Percentiles rank a stretch among this genome's conserved stretches.
Evolutionary conservation across 2,113 vertebrate species (phyloP).

Genomic region (Eurypyga helias): DNA sequence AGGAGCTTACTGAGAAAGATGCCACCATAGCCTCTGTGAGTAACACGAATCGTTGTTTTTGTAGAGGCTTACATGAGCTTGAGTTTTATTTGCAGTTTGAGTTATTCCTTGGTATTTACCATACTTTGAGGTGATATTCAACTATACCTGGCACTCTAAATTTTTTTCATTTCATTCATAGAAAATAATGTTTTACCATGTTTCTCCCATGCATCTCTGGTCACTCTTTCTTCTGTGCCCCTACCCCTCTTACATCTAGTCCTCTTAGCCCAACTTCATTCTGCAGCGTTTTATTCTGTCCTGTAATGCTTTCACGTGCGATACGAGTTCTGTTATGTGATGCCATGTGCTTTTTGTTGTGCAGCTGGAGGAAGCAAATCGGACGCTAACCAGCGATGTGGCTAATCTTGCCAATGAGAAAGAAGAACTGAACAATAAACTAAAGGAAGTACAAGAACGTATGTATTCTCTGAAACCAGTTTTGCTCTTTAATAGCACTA

Average conservation of each 20-base stretch:
- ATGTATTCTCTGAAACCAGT: constrained; percentile 43
- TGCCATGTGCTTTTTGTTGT: neutral
- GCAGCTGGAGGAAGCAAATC: constrained; percentile 96
- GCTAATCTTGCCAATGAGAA: constrained; percentile 97
- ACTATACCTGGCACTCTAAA: neutral
- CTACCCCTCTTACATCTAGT: neutral
- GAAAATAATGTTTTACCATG: fast-evolving
- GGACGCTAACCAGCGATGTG: constrained; percentile 93
- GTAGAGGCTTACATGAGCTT: neutral
- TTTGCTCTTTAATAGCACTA: neutral
- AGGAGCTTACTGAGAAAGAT: constrained; percentile 94
- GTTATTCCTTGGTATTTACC: neutral
- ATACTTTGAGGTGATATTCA: neutral
- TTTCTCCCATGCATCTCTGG: neutral
- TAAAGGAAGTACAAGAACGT: constrained; percentile 91
- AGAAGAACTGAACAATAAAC: constrained; percentile 95
- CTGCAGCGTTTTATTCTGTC: neutral
- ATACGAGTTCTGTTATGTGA: neutral
- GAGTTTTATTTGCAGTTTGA: neutral
- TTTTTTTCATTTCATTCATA: no score
- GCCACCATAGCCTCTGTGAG: constrained; percentile 92
- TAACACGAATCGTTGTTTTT: neutral
- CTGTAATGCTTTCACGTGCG: neutral
- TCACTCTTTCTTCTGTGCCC: neutral
- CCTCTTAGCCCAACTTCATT: neutral